Evolutionary conservation across 2,113 vertebrate genomes (phyloP).

Genomic region (Nettapus auritus): DNA sequence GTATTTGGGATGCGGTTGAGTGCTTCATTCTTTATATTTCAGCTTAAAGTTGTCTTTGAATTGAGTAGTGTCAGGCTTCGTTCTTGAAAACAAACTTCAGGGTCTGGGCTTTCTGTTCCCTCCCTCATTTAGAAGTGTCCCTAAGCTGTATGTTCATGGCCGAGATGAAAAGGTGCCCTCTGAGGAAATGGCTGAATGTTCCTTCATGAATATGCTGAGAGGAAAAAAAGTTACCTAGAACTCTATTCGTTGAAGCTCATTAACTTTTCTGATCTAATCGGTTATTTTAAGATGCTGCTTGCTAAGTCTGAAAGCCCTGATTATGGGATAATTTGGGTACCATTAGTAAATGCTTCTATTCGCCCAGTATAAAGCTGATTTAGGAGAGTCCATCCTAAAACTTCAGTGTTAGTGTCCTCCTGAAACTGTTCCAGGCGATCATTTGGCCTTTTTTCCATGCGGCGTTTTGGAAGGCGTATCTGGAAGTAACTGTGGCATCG

Average conservation of each 20-base stretch:
- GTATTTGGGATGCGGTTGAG: background rate
- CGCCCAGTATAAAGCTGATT: background rate
- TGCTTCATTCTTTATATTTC: background rate
- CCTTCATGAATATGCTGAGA: background rate
- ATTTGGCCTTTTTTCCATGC: background rate
- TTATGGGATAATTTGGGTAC: background rate
- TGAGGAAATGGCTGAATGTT: constrained; percentile 17
- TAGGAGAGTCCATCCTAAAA: background rate
- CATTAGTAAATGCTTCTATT: background rate
- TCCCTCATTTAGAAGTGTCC: background rate
- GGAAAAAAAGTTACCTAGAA: background rate
- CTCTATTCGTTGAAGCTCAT: background rate
- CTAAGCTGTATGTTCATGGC: background rate
- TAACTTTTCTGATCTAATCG: background rate
- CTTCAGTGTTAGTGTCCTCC: background rate
- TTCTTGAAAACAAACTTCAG: background rate
- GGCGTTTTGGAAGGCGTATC: background rate
- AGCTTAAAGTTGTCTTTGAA: background rate
- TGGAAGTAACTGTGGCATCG: background rate
- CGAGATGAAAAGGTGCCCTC: background rate
- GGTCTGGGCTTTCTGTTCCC: background rate
- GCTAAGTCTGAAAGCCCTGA: background rate
- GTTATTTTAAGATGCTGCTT: background rate
- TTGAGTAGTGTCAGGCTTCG: background rate
- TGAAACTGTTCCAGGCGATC: background rate